Evolutionary conservation across 2,888 invertebrate genomes (phyloP).

Genomic region (Drepana falcataria): DNA sequence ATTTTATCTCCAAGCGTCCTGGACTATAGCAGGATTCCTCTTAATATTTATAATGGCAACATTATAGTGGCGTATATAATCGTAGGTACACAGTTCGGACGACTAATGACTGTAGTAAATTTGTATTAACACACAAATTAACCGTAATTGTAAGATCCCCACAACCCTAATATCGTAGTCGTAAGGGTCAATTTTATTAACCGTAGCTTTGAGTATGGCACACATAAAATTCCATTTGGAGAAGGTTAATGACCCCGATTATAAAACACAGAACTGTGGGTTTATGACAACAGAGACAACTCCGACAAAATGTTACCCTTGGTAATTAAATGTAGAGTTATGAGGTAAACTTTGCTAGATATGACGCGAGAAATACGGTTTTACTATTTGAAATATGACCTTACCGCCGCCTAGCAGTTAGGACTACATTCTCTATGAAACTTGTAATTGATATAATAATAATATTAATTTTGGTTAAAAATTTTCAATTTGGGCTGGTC

Average conservation of each 20-base stretch:
- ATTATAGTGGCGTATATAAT: too few relatives aligned
- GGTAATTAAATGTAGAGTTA: constrained; percentile 38
- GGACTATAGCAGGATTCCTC: too few relatives aligned
- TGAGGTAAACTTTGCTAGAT: constrained; percentile 16
- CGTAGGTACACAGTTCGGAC: not conserved
- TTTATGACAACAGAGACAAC: constrained; percentile 34
- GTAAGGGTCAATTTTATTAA: constrained; percentile 20
- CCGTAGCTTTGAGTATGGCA: constrained; percentile 16
- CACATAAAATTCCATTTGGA: constrained; percentile 47
- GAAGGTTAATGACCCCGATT: constrained; percentile 33
- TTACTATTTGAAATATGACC: not conserved
- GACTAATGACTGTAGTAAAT: not conserved
- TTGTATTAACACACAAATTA: not conserved
- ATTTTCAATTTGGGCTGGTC: too few relatives aligned
- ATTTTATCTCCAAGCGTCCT: too few relatives aligned
- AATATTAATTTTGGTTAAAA: too few relatives aligned
- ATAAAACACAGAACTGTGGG: constrained; percentile 28
- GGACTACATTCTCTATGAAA: not conserved
- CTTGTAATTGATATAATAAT: not conserved
- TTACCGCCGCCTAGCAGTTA: not conserved
- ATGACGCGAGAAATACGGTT: constrained; percentile 7
- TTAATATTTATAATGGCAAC: too few relatives aligned
- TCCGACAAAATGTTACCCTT: constrained; percentile 34
- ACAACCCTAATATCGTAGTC: constrained; percentile 5
- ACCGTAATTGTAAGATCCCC: not conserved